Conservation (phyloP, 2,888 invertebrate species). For the Apamea anceps region DNA sequence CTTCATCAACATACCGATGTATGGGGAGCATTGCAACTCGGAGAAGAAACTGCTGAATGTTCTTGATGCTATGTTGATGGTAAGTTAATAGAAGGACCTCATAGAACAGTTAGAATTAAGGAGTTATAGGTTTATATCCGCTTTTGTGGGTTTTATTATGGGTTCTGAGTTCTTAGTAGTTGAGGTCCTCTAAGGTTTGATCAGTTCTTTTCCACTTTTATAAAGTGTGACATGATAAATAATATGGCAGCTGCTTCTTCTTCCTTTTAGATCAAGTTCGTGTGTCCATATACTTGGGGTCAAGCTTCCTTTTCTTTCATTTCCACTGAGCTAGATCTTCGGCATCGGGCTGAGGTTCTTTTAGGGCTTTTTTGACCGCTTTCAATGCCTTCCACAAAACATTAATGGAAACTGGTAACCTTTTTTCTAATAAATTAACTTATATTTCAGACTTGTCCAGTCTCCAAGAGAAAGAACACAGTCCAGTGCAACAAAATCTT, state of each 20-base stretch:
- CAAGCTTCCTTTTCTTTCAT: not conserved
- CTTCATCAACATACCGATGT: constrained; percentile 76
- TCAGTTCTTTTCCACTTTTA: not conserved
- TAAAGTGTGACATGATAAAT: not conserved
- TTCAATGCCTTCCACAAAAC: too few relatives aligned
- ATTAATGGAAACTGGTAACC: not conserved
- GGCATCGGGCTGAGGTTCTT: not conserved
- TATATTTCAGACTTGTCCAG: constrained; percentile 80
- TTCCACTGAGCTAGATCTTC: not conserved
- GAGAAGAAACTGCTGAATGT: constrained; percentile 83
- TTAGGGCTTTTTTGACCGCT: not conserved
- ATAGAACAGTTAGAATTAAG: not conserved
- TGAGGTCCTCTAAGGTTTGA: not conserved
- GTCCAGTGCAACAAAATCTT: constrained; percentile 77
- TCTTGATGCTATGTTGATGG: constrained; percentile 83
- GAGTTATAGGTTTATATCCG: not conserved
- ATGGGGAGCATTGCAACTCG: constrained; percentile 80
- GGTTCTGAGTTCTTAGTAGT: not conserved
- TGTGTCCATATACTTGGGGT: not conserved
- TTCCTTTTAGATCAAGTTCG: too few relatives aligned
- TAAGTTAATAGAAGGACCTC: constrained; percentile 66
- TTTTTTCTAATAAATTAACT: not conserved
- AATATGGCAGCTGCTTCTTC: not conserved
- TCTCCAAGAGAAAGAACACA: constrained; percentile 73
- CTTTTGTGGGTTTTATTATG: not conserved